Base-by-base conservation (phyloP, 2,113 vertebrate genomes). In the Heterotilapia buettikoferi region DNA sequence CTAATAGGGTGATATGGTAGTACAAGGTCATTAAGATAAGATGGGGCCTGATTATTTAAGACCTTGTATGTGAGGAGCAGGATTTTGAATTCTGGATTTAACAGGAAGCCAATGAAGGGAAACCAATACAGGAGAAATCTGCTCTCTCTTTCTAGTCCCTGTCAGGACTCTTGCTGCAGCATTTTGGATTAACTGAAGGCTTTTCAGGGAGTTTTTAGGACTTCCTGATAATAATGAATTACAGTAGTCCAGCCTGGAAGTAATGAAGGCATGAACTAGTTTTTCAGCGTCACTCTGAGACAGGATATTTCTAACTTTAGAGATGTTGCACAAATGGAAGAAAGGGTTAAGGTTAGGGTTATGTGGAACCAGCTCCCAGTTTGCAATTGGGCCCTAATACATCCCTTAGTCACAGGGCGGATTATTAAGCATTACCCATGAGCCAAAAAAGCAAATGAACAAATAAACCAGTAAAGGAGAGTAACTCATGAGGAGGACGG, bases 191-290 rank as follows among this genome's bases (percentile, higher is more conserved):
- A 16, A 0, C 56, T 29, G 24, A 29, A 59, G 56, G 7, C 1
- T 59, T 59, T 59, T 59, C 56, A 5, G 24, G 0, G 7, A 59
- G 24, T 16, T 29, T 59, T 29, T 29, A 0, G 56, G 13, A 29
- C 56, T 0, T 59, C 3, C 56, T 29, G 24, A 9, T 59, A 59
- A 29, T 59, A 29, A 59, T 16, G 26, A 59, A 16, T 59, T 59
- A 1, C 13, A 31, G 26, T 16, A 0, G 1, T 59, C 14, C 26
- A 59, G 56, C 26, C 56, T 31, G 56, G 26, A 59, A 59, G 26
- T 1, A 31, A 59, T 59, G 31, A 59, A 31, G 6, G 57, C 26
- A 18, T 18, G 26, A 59, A 31, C 14, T 61, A 61, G 5, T 31
- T 18, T 61, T 31, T 61, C 57, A 61, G 57, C 1, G 1, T 61